Evolutionary conservation across 2,797 vertebrate genomes (phyloP).

Genomic region (Perodicticus potto): DNA sequence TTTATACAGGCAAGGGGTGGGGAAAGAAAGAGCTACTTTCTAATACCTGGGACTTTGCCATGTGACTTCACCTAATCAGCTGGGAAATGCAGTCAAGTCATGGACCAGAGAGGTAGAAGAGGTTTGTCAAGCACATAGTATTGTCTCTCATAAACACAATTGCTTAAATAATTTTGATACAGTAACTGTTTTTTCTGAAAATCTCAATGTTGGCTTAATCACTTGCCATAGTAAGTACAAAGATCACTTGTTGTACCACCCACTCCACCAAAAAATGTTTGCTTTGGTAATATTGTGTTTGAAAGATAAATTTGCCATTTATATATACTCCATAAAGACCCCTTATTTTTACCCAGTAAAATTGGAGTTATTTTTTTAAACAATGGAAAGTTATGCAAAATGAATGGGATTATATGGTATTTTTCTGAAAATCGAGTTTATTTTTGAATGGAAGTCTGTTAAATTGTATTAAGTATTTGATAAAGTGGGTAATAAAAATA

Average conservation of each 20-base stretch:
- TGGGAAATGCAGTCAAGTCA: background rate
- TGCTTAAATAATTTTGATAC: constrained; percentile 7
- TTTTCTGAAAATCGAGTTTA: background rate
- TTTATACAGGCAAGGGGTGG: background rate
- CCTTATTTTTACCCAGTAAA: background rate
- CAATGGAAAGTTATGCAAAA: background rate
- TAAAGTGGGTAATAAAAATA: background rate
- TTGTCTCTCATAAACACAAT: background rate
- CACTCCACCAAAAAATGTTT: background rate
- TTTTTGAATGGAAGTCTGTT: background rate
- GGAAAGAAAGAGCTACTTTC: background rate
- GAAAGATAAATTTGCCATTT: background rate
- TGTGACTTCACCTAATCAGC: background rate
- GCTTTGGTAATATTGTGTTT: background rate
- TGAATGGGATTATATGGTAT: background rate
- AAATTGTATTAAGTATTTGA: background rate
- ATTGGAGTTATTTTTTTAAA: background rate
- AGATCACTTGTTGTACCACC: background rate
- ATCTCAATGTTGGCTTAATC: background rate
- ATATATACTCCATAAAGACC: background rate
- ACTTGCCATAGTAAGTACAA: background rate
- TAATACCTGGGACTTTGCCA: background rate
- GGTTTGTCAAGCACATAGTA: background rate
- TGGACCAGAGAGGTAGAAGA: background rate
- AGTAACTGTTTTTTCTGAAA: background rate